phyloP scores from a whole-genome alignment of 1,140 invertebrate genomes.

The Propsilocerus akamusi region DNA sequence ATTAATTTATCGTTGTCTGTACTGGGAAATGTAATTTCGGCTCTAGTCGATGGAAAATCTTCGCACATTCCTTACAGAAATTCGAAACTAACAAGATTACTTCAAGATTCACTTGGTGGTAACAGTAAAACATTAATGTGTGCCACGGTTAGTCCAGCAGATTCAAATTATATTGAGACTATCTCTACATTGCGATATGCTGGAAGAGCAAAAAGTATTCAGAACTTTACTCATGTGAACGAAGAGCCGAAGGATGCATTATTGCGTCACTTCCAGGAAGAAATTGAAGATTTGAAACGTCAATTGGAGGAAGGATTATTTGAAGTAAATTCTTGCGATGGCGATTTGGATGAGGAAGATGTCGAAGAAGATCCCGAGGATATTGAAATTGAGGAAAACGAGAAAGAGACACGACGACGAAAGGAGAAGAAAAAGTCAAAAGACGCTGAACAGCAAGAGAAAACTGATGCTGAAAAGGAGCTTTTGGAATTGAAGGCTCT shows the following conservation, averaged over 20 bases:
- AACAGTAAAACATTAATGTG: constrained; percentile 95
- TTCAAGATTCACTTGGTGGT: constrained; percentile 89
- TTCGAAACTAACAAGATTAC: constrained; percentile 77
- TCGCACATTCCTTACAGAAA: constrained; percentile 90
- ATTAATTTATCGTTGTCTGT: constrained; percentile 90
- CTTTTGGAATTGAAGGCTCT: constrained; percentile 33
- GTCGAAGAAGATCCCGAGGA: constrained; percentile 22
- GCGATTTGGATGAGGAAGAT: constrained; percentile 16
- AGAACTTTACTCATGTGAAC: constrained; percentile 90
- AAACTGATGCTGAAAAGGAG: constrained; percentile 38
- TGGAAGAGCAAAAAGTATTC: constrained; percentile 92
- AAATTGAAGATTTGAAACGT: constrained; percentile 81
- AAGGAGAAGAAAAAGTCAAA: constrained; percentile 35
- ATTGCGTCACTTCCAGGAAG: constrained; percentile 85
- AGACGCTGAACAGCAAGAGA: constrained; percentile 29
- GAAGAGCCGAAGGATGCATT: constrained; percentile 97
- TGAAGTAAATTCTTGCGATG: constrained; percentile 17
- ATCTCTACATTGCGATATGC: constrained; percentile 94
- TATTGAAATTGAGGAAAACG: constrained; percentile 19
- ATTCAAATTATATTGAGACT: constrained; percentile 94
- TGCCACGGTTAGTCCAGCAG: constrained; percentile 90
- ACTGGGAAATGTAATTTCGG: constrained; percentile 88
- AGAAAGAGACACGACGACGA: constrained; percentile 26
- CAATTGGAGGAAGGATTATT: constrained; percentile 48
- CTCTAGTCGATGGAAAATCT: constrained; percentile 83